Conservation (phyloP, 2,888 invertebrate genomes). For the Melanotus villosus region DNA sequence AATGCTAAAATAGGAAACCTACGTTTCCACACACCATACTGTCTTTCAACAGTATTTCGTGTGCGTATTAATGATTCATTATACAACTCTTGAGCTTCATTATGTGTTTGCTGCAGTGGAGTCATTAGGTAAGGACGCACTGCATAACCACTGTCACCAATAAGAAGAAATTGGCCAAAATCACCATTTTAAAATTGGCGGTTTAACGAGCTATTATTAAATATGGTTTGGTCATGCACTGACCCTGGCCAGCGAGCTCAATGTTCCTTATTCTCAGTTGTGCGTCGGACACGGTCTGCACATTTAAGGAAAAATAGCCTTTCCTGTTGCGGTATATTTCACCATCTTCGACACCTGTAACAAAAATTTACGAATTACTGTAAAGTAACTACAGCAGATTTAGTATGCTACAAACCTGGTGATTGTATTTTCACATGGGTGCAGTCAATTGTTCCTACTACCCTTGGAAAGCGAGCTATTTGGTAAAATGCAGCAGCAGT, state of each 20-base stretch:
- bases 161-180: neutral
- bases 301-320: too few species aligned
- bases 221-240: slow-evolving; percentile 48
- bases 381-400: neutral
- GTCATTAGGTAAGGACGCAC: neutral
- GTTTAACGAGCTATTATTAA: slow-evolving; percentile 5
- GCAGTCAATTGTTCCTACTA: slow-evolving; percentile 55
- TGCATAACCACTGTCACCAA: neutral
- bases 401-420: slow-evolving; percentile 49
- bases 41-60: too few species aligned
- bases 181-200: neutral
- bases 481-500: slow-evolving; percentile 25
- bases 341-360: slow-evolving; percentile 48
- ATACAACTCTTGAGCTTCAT: too few species aligned
- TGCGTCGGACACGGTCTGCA: slow-evolving; percentile 53
- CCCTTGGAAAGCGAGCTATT: slow-evolving; percentile 47
- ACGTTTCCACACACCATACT: too few species aligned
- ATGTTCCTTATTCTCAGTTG: slow-evolving; percentile 50
- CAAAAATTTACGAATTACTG: neutral
- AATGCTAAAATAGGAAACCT: too few species aligned
- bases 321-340: slow-evolving; percentile 55
- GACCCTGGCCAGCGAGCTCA: slow-evolving; percentile 50
- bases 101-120: too few species aligned
- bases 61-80: too few species aligned
- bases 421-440: slow-evolving; percentile 58